Conservation (phyloP, 1,140 invertebrate species). For the Rhynchophorus ferrugineus region DNA sequence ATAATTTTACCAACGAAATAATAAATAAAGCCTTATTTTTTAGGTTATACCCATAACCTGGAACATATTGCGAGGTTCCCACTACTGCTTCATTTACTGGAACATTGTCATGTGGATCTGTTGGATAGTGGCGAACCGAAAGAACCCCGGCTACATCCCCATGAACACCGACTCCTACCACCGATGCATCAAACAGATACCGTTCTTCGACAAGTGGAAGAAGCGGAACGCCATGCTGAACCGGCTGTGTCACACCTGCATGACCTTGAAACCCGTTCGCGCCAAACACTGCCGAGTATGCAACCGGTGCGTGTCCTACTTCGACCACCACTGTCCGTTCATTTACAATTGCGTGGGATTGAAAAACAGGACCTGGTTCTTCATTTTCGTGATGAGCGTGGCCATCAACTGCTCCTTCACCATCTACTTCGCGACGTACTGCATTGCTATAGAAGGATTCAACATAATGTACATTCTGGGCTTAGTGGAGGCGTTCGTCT, state of each 20-base stretch:
- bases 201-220: constrained; percentile 83
- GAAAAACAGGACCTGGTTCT: constrained; percentile 84
- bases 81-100: constrained; percentile 85
- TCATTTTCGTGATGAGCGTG: constrained; percentile 77
- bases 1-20: too few relatives aligned
- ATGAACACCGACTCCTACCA: constrained; percentile 85
- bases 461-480: constrained; percentile 74
- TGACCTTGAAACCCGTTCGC: constrained; percentile 66
- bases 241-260: constrained; percentile 82
- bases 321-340: constrained; percentile 93
- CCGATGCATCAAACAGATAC: constrained; percentile 79
- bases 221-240: constrained; percentile 78
- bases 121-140: constrained; percentile 80
- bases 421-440: constrained; percentile 82
- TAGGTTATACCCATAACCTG: constrained; percentile 73
- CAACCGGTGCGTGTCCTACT: constrained; percentile 84
- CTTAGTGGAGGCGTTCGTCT: constrained; percentile 71
- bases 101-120: constrained; percentile 88
- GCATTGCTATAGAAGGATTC: constrained; percentile 76
- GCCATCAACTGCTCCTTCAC: constrained; percentile 80
- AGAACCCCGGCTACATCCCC: constrained; percentile 82
- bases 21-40: too few relatives aligned
- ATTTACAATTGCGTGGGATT: constrained; percentile 90
- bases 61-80: constrained; percentile 73
- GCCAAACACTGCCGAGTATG: constrained; percentile 86